These are phyloP conservation scores for Scytalopus superciliaris DNA, from an alignment of 2,113 vertebrate species.

Conservation along the genomic window DNA sequence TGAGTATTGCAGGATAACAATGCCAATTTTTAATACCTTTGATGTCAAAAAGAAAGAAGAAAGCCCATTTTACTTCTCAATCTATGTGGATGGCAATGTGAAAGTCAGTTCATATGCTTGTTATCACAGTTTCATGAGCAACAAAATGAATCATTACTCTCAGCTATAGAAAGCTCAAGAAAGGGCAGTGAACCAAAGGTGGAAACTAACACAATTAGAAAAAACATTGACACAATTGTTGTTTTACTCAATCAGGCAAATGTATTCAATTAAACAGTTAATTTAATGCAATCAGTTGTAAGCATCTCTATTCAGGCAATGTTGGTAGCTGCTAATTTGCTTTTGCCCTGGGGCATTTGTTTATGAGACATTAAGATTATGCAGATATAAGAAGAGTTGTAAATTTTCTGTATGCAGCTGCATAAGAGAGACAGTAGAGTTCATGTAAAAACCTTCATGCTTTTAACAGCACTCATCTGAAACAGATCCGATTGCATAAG, in stretches of 20 bases:
- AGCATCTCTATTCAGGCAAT: not conserved
- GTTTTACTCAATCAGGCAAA: slow-evolving; percentile 5
- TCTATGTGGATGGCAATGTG: not conserved
- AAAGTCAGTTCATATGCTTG: not conserved
- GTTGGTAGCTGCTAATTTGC: not conserved
- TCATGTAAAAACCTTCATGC: not conserved
- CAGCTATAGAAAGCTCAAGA: not conserved
- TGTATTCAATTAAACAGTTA: slow-evolving; percentile 17
- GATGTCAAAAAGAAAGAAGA: not conserved
- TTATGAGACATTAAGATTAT: not conserved
- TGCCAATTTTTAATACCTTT: not conserved
- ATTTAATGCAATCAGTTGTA: slow-evolving; percentile 1
- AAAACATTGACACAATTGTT: not conserved
- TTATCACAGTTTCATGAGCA: not conserved
- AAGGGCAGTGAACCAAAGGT: not conserved
- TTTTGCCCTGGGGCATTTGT: not conserved
- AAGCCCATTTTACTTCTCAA: not conserved
- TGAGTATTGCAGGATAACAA: not conserved
- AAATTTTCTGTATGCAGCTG: not conserved
- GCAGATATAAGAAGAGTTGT: not conserved
- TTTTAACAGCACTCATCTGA: not conserved
- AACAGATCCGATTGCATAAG: not conserved
- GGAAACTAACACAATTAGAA: not conserved
- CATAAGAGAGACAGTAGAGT: not conserved
- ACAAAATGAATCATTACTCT: not conserved